Conservation (phyloP, 2,888 invertebrate species). For the Xanthia icteritia region DNA sequence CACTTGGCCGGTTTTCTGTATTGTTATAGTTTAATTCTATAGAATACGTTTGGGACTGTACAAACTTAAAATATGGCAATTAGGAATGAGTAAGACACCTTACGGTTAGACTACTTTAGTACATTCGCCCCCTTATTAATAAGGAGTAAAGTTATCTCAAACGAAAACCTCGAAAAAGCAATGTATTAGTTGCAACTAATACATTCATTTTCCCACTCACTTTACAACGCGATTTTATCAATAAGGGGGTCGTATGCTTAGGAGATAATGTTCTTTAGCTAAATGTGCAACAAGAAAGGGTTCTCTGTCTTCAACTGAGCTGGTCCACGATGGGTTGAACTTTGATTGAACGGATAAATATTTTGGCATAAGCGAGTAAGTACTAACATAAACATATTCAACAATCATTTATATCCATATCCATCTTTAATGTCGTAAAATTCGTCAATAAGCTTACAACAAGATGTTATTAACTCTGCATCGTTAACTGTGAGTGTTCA, state of each 20-base stretch:
- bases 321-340: not conserved
- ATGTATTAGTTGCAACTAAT: no score
- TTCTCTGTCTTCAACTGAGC: not conserved
- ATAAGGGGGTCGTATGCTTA: no score
- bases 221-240: no score
- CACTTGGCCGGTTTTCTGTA: no score
- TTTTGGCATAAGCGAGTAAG: not conserved
- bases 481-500: constrained; percentile 52
- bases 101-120: not conserved
- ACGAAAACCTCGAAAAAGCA: no score
- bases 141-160: no score
- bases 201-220: no score
- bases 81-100: not conserved
- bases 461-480: constrained; percentile 37
- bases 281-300: not conserved
- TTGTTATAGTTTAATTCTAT: no score
- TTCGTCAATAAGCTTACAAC: constrained; percentile 28
- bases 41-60: not conserved
- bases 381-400: constrained; percentile 6
- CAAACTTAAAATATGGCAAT: not conserved
- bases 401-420: no score
- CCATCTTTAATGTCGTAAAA: constrained; percentile 17
- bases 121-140: not conserved
- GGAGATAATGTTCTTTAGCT: no score
- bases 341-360: constrained; percentile 3